Evolutionary conservation across 2,113 vertebrate species (phyloP).

Genomic region (Proteles cristata): DNA sequence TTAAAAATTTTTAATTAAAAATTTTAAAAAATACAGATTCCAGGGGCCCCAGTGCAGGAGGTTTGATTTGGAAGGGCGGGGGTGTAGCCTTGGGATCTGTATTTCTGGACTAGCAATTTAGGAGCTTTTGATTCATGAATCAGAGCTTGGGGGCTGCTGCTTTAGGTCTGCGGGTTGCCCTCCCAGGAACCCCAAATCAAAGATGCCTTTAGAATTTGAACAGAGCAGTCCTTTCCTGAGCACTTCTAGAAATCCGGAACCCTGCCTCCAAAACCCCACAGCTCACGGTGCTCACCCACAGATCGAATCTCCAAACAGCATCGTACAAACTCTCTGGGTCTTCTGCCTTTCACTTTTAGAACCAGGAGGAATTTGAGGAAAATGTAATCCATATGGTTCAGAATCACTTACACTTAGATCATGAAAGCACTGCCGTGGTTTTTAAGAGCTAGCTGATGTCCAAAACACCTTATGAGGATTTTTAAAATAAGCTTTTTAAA

Average conservation of each 20-base stretch:
- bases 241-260: not conserved
- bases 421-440: constrained; percentile 69
- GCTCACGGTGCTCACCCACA: not conserved
- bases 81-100: not conserved
- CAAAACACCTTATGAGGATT: constrained; percentile 79
- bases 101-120: not conserved
- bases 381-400: constrained; percentile 80
- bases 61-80: not conserved
- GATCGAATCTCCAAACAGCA: not conserved
- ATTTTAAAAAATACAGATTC: not conserved
- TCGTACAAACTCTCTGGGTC: not conserved
- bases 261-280: not conserved
- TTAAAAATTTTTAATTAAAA: not conserved
- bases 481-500: constrained; percentile 79
- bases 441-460: constrained; percentile 83
- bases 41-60: not conserved
- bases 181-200: not conserved
- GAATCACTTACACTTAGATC: constrained; percentile 79
- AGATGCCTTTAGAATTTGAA: not conserved
- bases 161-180: not conserved
- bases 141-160: not conserved
- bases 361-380: constrained; percentile 76
- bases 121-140: not conserved
- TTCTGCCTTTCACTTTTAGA: constrained; percentile 80
- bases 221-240: not conserved